A percentile compares a stretch with the other conserved stretches of the same genome.
Conservation (phyloP, 92 coral and sea anemone species). For the Parazoanthus atlanticus region DNA sequence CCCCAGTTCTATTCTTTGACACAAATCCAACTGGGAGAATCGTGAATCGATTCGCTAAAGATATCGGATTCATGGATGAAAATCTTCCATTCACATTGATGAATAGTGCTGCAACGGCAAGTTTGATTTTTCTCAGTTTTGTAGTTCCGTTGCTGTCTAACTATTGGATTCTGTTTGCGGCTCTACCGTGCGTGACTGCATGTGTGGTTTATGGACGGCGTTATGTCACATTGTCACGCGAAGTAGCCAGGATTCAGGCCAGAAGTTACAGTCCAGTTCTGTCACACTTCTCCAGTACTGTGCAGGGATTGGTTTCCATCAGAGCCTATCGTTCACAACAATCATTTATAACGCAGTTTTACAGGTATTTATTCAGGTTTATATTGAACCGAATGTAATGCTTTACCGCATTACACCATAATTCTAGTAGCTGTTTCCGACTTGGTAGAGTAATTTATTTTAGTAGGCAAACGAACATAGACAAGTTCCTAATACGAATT, state of each 20-base stretch:
- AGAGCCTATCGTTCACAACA: conserved; percentile 7
- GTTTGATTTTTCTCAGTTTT: neutral
- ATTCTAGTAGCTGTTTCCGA: neutral
- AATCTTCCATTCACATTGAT: neutral
- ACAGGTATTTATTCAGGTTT: conserved; percentile 4
- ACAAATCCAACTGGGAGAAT: neutral
- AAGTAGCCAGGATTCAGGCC: conserved; percentile 22
- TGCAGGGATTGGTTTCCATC: conserved; percentile 13
- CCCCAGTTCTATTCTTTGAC: neutral
- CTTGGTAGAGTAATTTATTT: too few species aligned
- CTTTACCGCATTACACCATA: neutral
- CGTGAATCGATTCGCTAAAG: conserved; percentile 11
- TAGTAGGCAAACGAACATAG: too few species aligned
- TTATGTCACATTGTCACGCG: conserved; percentile 18
- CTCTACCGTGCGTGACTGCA: neutral
- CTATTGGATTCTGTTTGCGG: neutral
- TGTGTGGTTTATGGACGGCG: conserved; percentile 26
- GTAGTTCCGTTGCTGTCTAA: neutral
- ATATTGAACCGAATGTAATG: neutral
- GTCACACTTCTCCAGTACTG: conserved; percentile 22
- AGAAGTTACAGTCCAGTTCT: conserved; percentile 14
- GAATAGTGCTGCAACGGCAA: neutral
- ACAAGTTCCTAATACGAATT: too few species aligned
- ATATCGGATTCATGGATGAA: conserved; percentile 8
- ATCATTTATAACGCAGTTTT: neutral